Percentiles rank a stretch among this genome's conserved stretches.
These are phyloP conservation scores for Drosophila azteca DNA, from an alignment of 1,140 invertebrate species.

Conservation along the genomic window DNA sequence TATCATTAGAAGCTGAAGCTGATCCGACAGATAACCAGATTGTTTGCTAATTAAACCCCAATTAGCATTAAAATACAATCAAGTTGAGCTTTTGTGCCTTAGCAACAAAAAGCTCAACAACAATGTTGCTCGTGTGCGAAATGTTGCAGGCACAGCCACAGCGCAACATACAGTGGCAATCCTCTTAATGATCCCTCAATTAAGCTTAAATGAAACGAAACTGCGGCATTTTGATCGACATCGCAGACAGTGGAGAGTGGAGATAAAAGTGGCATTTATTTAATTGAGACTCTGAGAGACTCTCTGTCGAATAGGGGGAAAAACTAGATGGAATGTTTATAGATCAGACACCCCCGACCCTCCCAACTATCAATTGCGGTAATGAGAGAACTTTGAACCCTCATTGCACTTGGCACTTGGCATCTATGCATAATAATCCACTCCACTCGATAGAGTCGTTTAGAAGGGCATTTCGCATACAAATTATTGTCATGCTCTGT, in stretches of 20 bases:
- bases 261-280: constrained; percentile 42
- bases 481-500: no score
- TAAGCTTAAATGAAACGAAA: constrained; percentile 60
- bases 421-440: no score
- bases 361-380: no score
- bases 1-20: not conserved
- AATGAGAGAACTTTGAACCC: no score
- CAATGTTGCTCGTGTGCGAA: constrained; percentile 36
- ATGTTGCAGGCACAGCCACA: constrained; percentile 20
- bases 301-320: no score
- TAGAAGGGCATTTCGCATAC: no score
- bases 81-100: not conserved
- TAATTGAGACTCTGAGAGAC: constrained; percentile 64
- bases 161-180: constrained; percentile 3
- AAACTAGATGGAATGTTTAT: constrained; percentile 13
- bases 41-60: constrained; percentile 23
- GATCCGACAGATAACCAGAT: not conserved
- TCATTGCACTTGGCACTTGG: no score
- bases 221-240: constrained; percentile 45
- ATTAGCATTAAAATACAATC: constrained; percentile 13
- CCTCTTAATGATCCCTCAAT: constrained; percentile 55
- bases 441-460: no score
- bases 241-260: constrained; percentile 9
- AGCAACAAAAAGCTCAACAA: constrained; percentile 13
- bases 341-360: not conserved